A percentile compares a stretch with the other conserved stretches of the same genome.
Conservation (phyloP, 1,140 invertebrate genomes). For the Cherax quadricarinatus region DNA sequence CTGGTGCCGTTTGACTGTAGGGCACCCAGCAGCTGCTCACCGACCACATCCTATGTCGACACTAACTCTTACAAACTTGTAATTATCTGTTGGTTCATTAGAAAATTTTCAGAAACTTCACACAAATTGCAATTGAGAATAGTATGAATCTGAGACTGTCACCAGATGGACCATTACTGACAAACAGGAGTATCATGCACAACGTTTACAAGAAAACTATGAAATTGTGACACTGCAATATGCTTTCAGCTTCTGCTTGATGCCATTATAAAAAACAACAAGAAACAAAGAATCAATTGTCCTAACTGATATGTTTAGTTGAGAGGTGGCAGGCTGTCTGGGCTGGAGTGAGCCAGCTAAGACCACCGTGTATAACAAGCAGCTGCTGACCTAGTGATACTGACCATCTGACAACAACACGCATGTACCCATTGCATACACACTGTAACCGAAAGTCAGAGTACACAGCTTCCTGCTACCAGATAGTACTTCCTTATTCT, state of each 20-base stretch:
- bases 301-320: slow-evolving; percentile 71
- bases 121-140: slow-evolving; percentile 26
- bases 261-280: slow-evolving; percentile 60
- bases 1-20: slow-evolving; percentile 8
- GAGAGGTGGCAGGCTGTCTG: slow-evolving; percentile 54
- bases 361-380: slow-evolving; percentile 59
- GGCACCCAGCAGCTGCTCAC: slow-evolving; percentile 39
- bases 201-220: slow-evolving; percentile 52
- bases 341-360: slow-evolving; percentile 34
- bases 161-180: slow-evolving; percentile 54
- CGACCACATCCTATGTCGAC: slow-evolving; percentile 31
- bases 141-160: slow-evolving; percentile 45
- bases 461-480: slow-evolving; percentile 10
- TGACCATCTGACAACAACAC: slow-evolving; percentile 48
- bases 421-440: slow-evolving; percentile 23
- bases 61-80: slow-evolving; percentile 39
- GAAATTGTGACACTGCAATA: slow-evolving; percentile 57
- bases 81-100: slow-evolving; percentile 38
- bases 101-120: background rate
- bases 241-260: slow-evolving; percentile 57
- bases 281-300: slow-evolving; percentile 68
- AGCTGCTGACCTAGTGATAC: slow-evolving; percentile 53
- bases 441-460: background rate
- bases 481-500: slow-evolving; percentile 12
- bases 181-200: slow-evolving; percentile 40